Evolutionary conservation across 2,797 vertebrate genomes (phyloP).

Genomic region (Sparidentex hasta): DNA sequence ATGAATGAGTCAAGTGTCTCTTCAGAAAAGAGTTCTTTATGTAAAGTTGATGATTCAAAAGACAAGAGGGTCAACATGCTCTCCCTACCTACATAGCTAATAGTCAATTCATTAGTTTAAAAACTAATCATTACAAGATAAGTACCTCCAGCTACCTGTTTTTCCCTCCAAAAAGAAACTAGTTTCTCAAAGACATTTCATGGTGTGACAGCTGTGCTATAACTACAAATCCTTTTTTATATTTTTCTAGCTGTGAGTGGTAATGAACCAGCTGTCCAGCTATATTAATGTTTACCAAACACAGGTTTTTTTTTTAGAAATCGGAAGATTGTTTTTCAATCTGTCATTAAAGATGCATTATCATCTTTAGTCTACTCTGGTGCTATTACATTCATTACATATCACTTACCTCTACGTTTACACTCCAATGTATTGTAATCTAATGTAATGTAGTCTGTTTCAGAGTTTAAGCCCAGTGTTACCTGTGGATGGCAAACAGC

Average conservation of each 20-base stretch:
- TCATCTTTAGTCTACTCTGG: slow-evolving; percentile 6
- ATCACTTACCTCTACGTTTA: background rate
- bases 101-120: slow-evolving; percentile 6
- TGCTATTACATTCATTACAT: background rate
- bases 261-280: slow-evolving; percentile 13
- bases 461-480: background rate
- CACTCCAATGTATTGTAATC: background rate
- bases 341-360: background rate
- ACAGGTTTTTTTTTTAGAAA: background rate
- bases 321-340: background rate
- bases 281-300: background rate
- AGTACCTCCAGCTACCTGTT: background rate
- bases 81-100: background rate
- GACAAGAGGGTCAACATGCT: background rate
- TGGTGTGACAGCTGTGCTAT: slow-evolving; percentile 6
- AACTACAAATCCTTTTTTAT: background rate
- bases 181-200: slow-evolving; percentile 7
- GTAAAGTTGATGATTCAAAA: slow-evolving; percentile 10
- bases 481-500: slow-evolving; percentile 96
- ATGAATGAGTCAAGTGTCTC: background rate
- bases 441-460: background rate
- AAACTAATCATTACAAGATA: background rate
- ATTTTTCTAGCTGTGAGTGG: background rate
- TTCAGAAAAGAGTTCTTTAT: background rate
- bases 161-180: background rate